Conservation (phyloP, 1,140 invertebrate genomes). For the Anastrepha ludens region DNA sequence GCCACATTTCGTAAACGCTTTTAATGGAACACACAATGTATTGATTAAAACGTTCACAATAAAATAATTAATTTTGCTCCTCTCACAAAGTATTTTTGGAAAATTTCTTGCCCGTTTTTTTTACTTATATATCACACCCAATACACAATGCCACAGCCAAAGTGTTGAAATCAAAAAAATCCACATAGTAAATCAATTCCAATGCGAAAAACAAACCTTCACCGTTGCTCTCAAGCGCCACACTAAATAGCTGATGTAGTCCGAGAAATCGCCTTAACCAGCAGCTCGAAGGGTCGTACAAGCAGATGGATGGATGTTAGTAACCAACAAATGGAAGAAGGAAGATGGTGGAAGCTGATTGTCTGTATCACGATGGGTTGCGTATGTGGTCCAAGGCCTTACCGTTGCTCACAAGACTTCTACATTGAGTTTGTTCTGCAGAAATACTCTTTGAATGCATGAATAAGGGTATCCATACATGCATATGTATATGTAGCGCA, state of each 20-base stretch:
- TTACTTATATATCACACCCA: slow-evolving; percentile 31
- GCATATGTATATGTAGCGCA: not conserved
- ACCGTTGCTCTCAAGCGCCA: slow-evolving; percentile 41
- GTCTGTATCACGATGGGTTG: not conserved
- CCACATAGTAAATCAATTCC: not conserved
- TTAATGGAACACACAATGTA: not conserved
- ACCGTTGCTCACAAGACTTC: not conserved
- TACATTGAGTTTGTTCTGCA: not conserved
- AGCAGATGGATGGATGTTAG: not conserved
- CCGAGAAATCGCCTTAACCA: slow-evolving; percentile 50
- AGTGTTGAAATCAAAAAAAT: slow-evolving; percentile 13
- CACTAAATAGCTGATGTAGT: slow-evolving; percentile 8
- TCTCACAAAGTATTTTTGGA: not conserved
- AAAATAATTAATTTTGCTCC: not conserved
- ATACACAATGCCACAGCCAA: slow-evolving; percentile 35
- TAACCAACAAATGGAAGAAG: not conserved
- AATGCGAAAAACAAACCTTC: slow-evolving; percentile 36
- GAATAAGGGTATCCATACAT: not conserved
- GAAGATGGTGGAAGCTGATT: slow-evolving; percentile 36
- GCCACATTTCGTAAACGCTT: too few species aligned
- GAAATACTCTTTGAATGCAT: not conserved
- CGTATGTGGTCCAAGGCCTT: not conserved
- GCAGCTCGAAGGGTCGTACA: not conserved
- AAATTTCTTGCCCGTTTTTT: not conserved
- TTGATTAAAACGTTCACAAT: not conserved